Evolutionary conservation across 2,888 invertebrate genomes (phyloP), one percentile per base, ranked within the genome.

Genomic region (Hirudinaria manillensis): DNA sequence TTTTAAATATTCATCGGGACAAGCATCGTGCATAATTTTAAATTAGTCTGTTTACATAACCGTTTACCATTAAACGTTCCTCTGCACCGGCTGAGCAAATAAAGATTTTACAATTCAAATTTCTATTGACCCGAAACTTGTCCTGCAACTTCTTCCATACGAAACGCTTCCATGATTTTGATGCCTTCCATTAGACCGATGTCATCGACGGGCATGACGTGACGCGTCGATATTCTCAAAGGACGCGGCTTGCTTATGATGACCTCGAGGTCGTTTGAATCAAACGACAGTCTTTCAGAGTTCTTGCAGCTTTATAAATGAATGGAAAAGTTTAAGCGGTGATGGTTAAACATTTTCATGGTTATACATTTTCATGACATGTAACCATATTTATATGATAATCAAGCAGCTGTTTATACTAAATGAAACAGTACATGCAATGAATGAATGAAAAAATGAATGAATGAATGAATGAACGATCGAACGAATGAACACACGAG

Each of bases 121-220:
- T 36, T 36, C 16, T 1, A 45, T 16, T 10, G 6, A 45, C 61
- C 29, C 19, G 13, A 10, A 16, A 24, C 29, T 16, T 61, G 24
- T 16, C 61, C 29, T n/a, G 24, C 19, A 16, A 61, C 29, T 61
- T 61, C 61, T 29, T 24, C 4, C 1, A 27, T 61, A 1, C n/a
- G 61, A 61, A 61, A 61, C n/a, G 24, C 61, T 29, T 61, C 61
- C 24, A 61, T 24, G 61, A 61, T 27, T 27, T 61, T 29, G 29
- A 61, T n/a, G 1, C 61, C 61, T 3, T 19, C 29, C 61, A 61
- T 24, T 4, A 61, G 61, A 61, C 24, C 19, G 29, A 29, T 10
- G 21, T 61, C 61, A 27, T 61, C 61, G 3, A 61, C 61, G 19
- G 24, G 61, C 24, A 61, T 4, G 61, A 61, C 13, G 10, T 61